Evolutionary conservation across 2,113 vertebrate genomes (phyloP).

Genomic region (Cyphomyrus plagiostoma): DNA sequence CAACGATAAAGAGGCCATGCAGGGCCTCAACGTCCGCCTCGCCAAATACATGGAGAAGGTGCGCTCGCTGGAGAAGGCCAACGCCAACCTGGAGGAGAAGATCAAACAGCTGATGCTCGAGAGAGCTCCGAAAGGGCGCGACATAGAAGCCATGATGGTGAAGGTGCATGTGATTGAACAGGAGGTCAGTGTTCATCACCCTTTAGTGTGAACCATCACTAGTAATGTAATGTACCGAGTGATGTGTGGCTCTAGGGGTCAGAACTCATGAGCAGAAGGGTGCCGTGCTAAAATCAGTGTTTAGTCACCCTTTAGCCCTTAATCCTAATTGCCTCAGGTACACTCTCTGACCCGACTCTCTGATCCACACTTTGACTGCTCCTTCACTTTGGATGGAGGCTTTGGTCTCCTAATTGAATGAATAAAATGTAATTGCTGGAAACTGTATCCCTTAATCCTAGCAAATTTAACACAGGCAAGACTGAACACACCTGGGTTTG

Average conservation of each 20-base stretch:
- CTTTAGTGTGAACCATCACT: not conserved
- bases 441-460: not conserved
- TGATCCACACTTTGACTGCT: not conserved
- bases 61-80: conserved; percentile 64
- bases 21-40: conserved; percentile 80
- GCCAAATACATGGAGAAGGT: conserved; percentile 74
- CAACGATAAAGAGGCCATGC: conserved; percentile 84
- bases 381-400: not conserved
- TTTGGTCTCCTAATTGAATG: not conserved
- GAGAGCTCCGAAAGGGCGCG: conserved; percentile 65
- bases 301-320: not conserved
- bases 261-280: not conserved
- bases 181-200: conserved; percentile 47
- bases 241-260: not conserved
- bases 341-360: not conserved
- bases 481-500: not conserved
- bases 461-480: not conserved
- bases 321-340: not conserved
- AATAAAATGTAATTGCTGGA: not conserved
- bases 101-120: conserved; percentile 70
- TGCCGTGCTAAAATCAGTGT: not conserved
- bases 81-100: conserved; percentile 64
- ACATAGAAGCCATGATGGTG: conserved; percentile 64
- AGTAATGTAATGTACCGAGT: not conserved
- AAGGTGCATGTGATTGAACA: conserved; percentile 64